phyloP scores from a whole-genome alignment of 2,113 vertebrate genomes.

The Chionodraco myersi region DNA sequence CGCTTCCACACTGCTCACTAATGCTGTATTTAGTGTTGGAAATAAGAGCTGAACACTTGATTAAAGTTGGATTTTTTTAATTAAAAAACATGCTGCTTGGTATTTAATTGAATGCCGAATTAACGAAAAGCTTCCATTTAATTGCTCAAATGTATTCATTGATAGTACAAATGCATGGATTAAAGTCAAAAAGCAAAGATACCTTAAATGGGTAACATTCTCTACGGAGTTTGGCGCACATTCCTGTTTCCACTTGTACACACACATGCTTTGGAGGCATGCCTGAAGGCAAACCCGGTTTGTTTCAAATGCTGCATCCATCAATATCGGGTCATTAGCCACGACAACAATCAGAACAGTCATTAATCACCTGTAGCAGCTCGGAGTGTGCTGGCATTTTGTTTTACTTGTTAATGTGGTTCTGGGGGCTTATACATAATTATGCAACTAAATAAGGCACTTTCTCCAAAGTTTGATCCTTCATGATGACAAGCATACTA shows the following conservation, averaged over 20 bases:
- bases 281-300: slow-evolving; percentile 10
- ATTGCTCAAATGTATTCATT: no score
- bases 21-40: fast-evolving
- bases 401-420: slow-evolving; percentile 31
- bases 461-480: slow-evolving; percentile 51
- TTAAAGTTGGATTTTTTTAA: not conserved
- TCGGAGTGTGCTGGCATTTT: slow-evolving; percentile 12
- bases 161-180: no score
- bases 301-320: slow-evolving; percentile 33
- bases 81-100: not conserved
- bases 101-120: not conserved
- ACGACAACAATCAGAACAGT: slow-evolving; percentile 28
- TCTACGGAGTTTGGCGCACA: not conserved
- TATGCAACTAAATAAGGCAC: slow-evolving; percentile 18
- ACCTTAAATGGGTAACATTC: not conserved
- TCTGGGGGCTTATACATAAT: slow-evolving; percentile 24
- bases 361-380: slow-evolving; percentile 34
- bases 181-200: not conserved
- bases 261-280: not conserved
- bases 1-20: not conserved
- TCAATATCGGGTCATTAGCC: slow-evolving; percentile 47
- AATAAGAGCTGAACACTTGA: not conserved
- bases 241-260: not conserved
- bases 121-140: not conserved
- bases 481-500: slow-evolving; percentile 9